These are phyloP conservation scores for Pygoscelis adeliae DNA, from an alignment of 2,113 vertebrate genomes.

Conservation along the genomic window DNA sequence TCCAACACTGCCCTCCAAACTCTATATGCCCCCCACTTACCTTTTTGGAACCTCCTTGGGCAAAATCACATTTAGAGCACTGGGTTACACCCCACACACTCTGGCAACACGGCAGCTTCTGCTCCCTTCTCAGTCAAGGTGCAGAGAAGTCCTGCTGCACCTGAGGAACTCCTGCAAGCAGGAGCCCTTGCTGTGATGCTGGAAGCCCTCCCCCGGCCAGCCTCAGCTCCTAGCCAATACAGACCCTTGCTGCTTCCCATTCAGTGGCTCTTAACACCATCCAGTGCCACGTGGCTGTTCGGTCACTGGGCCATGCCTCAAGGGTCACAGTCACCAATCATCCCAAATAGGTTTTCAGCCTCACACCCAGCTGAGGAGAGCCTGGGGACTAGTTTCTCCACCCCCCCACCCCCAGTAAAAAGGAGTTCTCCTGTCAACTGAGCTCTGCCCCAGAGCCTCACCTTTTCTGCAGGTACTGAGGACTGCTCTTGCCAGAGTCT, in stretches of 20 bases:
- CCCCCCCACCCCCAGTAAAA: rapidly evolving
- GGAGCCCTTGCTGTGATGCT: not conserved
- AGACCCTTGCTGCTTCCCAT: not conserved
- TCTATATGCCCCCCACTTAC: not conserved
- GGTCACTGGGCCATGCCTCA: too few species aligned
- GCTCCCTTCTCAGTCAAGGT: not conserved
- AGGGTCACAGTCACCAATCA: not conserved
- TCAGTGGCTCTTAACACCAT: not conserved
- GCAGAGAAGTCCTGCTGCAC: not conserved
- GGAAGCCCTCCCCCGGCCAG: not conserved
- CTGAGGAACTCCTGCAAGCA: not conserved
- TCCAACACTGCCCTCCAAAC: not conserved
- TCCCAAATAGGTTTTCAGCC: not conserved
- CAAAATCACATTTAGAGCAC: not conserved
- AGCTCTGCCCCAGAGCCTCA: not conserved
- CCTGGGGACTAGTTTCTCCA: not conserved
- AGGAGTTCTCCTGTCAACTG: not conserved
- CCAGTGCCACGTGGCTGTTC: not conserved
- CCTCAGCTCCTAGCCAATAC: not conserved
- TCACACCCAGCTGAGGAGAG: not conserved
- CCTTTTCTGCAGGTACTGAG: not conserved
- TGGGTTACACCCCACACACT: not conserved
- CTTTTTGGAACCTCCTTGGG: not conserved
- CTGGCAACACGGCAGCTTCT: not conserved
- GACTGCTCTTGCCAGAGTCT: not conserved